These are phyloP conservation scores for Ophiothrix spiculata DNA, from an alignment of 35 echinoderm and acorn worm genomes.

Conservation along the genomic window DNA sequence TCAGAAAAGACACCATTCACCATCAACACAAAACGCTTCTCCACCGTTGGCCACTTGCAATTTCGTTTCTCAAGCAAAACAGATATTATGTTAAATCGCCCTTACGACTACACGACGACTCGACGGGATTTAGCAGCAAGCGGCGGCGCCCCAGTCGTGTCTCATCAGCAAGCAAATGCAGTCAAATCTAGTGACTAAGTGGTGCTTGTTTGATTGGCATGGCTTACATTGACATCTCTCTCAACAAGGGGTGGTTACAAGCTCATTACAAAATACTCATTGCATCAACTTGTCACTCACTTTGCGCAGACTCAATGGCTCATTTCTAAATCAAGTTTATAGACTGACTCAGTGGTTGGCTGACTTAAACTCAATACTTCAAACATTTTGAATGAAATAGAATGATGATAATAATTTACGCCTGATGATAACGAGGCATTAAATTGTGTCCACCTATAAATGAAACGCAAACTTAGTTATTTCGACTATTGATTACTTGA, in stretches of 20 bases:
- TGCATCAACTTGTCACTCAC: slow-evolving; percentile 19
- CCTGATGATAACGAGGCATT: neutral
- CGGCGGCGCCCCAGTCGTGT: too few relatives aligned
- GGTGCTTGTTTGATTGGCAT: neutral
- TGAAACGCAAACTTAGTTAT: neutral
- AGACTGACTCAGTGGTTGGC: neutral
- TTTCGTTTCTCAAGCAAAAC: neutral
- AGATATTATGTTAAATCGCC: too few relatives aligned
- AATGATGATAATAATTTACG: neutral
- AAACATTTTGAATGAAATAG: neutral
- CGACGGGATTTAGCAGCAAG: too few relatives aligned
- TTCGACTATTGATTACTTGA: neutral
- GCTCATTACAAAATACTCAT: slow-evolving; percentile 38
- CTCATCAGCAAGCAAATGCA: too few relatives aligned
- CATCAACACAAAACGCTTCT: neutral
- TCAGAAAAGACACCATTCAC: neutral
- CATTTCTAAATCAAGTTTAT: neutral
- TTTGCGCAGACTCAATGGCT: neutral
- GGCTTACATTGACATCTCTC: neutral
- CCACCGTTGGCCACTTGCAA: neutral
- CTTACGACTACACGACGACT: too few relatives aligned
- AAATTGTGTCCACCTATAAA: neutral
- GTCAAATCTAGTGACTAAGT: too few relatives aligned
- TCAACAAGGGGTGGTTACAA: slow-evolving; percentile 12
- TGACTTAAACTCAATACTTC: too few relatives aligned